Evolutionary conservation across 2,888 invertebrate genomes (phyloP).

Genomic region (Cistogaster globosa): DNA sequence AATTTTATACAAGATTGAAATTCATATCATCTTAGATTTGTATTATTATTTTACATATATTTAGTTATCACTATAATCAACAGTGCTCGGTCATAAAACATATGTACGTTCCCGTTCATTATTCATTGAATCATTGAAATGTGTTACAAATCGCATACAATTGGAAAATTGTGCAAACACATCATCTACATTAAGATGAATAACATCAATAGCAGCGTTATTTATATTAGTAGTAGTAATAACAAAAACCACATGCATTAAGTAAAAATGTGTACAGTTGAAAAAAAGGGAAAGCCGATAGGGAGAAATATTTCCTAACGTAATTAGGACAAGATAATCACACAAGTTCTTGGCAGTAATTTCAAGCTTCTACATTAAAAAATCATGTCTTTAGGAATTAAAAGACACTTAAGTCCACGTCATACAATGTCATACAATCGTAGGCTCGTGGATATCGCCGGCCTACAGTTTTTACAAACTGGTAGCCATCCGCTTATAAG

Average conservation of each 20-base stretch:
- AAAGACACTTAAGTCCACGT: too few relatives aligned
- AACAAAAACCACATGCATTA: background rate
- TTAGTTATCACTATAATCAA: slow-evolving; percentile 16
- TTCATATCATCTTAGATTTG: slow-evolving; percentile 52
- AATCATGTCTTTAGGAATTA: too few relatives aligned
- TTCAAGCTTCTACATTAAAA: too few relatives aligned
- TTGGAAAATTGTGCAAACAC: slow-evolving; percentile 75
- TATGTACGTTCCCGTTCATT: slow-evolving; percentile 47
- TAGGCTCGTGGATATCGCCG: too few relatives aligned
- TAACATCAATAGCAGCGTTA: slow-evolving; percentile 37
- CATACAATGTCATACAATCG: too few relatives aligned
- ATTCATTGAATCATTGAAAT: slow-evolving; percentile 73
- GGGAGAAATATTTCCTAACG: too few relatives aligned
- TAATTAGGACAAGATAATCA: too few relatives aligned
- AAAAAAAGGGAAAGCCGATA: background rate
- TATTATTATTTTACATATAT: slow-evolving; percentile 43
- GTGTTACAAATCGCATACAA: slow-evolving; percentile 75
- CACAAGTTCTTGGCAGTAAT: too few relatives aligned
- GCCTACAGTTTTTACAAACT: too few relatives aligned
- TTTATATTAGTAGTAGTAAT: background rate
- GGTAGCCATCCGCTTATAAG: too few relatives aligned
- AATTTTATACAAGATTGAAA: slow-evolving; percentile 42
- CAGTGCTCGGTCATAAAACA: background rate
- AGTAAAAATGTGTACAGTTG: background rate
- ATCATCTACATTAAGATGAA: slow-evolving; percentile 57